Base-by-base conservation (phyloP, 1,140 invertebrate species). In the Sinella curviseta region DNA sequence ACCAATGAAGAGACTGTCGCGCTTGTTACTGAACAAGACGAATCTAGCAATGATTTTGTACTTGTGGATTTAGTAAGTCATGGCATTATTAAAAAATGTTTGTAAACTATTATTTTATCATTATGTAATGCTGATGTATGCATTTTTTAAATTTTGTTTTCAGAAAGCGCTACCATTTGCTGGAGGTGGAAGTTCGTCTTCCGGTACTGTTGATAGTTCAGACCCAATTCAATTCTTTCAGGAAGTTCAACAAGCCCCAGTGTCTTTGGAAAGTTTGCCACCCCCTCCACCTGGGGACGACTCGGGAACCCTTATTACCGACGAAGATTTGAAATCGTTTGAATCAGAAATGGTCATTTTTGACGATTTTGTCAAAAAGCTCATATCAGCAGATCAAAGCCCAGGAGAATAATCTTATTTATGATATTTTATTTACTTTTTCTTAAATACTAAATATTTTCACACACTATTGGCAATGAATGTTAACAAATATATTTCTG, bases 301-400 rank as follows among this genome's bases (percentile, higher is more conserved):
- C 1, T 31, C 26, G 4, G 65, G 65, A n/a, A 31, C 3, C 31
- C 65, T 70, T n/a, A 70, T 70, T 4, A 77, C 76, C 2, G 74
- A 77, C 33, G 48, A 70, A 33, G 74, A 80, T 31, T 34, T 80
- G 33, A 39, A 77, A 31, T 35, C 26, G 0, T 80, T 80, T 80
- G 79, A 80, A 77, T 35, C 75, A 35, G 65, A 70, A 31, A 8
- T 80, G 36, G 24, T 31, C 24, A 31, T 80, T 20, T 80, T 80
- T 73, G 79, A 80, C 31, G 79, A 80, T n/a, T 77, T 80, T 73
- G 79, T 80, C 12, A 77, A 80, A 24, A 67, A 77, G n/a, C 79
- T 80, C 35, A 70, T 70, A 70, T 70, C 65, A 31, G 12, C 65
- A 14, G 65, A 70, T 70, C 65, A 70, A 24, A 31, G 26, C 4